Evolutionary conservation across 2,888 invertebrate genomes (phyloP).

Genomic region (Lasioglossum oenotherae): DNA sequence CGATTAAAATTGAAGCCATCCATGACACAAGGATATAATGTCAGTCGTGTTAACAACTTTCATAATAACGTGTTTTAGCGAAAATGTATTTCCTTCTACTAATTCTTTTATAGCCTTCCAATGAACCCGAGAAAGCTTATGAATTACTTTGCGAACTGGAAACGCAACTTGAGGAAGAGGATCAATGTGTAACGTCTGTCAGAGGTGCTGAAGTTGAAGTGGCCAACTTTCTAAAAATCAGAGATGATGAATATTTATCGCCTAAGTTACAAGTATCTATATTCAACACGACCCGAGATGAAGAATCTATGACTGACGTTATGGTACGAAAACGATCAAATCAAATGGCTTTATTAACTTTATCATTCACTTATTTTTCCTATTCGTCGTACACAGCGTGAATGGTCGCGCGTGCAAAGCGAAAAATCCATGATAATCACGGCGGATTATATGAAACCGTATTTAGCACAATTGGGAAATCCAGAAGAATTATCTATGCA

Average conservation of each 20-base stretch:
- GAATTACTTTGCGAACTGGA: conserved; percentile 88
- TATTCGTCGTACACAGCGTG: conserved; percentile 42
- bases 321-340: conserved; percentile 62
- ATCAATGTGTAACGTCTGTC: conserved; percentile 86
- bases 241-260: conserved; percentile 84
- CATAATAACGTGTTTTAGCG: neutral
- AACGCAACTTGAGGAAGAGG: conserved; percentile 88
- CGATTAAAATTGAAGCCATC: conserved; percentile 88
- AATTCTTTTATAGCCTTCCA: conserved; percentile 85
- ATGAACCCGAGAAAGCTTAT: conserved; percentile 87
- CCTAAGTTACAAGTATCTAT: conserved; percentile 85
- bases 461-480: conserved; percentile 87
- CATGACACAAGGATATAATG: conserved; percentile 88
- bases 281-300: conserved; percentile 86
- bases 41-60: conserved; percentile 75
- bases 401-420: conserved; percentile 82
- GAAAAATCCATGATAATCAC: conserved; percentile 88
- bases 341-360: neutral
- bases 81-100: neutral
- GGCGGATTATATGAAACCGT: conserved; percentile 88
- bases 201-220: conserved; percentile 85
- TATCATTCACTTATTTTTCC: conserved; percentile 85
- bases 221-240: conserved; percentile 83
- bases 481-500: conserved; percentile 83
- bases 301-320: conserved; percentile 57